A percentile compares a stretch with the other conserved stretches of the same genome.
Evolutionary conservation across 2,888 invertebrate genomes (phyloP).

Genomic region (Clanis bilineata): DNA sequence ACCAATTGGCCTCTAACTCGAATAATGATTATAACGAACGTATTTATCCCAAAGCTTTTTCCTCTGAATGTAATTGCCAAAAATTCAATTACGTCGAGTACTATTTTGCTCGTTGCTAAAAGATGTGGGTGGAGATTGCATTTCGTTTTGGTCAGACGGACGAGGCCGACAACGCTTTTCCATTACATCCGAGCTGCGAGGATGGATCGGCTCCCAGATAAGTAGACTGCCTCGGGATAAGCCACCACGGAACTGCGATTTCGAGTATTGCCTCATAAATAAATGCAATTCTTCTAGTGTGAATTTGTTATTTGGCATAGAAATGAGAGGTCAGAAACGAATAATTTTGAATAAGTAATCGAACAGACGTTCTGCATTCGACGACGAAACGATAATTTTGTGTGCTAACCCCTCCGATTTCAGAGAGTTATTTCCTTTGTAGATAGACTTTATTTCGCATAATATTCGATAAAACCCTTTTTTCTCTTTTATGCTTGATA

Average conservation of each 20-base stretch:
- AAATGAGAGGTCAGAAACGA: too few relatives aligned
- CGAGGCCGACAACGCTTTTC: conserved; percentile 52
- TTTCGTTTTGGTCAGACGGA: conserved; percentile 26
- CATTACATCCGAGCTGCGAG: conserved; percentile 43
- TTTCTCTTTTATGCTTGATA: too few relatives aligned
- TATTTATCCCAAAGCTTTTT: not conserved
- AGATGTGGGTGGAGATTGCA: conserved; percentile 17
- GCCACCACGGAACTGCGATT: not conserved
- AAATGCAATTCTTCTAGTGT: too few relatives aligned
- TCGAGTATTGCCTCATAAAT: not conserved
- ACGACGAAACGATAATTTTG: too few relatives aligned
- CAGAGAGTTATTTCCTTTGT: too few relatives aligned
- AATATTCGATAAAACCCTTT: too few relatives aligned
- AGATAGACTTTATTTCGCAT: too few relatives aligned
- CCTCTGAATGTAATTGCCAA: not conserved
- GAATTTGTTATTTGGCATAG: too few relatives aligned
- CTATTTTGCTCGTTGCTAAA: conserved; percentile 5
- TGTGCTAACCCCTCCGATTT: too few relatives aligned
- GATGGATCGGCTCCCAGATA: conserved; percentile 39
- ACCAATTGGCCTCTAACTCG: not conserved
- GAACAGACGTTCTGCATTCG: too few relatives aligned
- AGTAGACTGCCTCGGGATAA: conserved; percentile 30
- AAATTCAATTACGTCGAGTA: conserved; percentile 7
- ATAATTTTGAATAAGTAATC: too few relatives aligned
- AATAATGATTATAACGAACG: too few relatives aligned